Conservation (phyloP, 2,797 vertebrate species). For the Lagocephalus sceleratus region DNA sequence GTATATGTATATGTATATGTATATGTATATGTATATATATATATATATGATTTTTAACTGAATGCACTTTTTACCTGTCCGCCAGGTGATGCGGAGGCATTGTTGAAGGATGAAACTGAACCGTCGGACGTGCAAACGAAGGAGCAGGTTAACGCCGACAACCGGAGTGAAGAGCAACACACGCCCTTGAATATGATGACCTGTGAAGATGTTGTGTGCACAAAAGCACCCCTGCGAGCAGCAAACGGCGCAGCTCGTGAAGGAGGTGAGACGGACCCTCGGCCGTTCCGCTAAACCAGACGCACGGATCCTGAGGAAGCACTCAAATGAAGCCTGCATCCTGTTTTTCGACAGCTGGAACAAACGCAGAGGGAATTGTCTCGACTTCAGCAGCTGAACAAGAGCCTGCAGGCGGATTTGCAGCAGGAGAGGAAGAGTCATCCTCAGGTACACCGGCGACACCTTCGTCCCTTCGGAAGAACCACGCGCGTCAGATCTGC, state of each 20-base stretch:
- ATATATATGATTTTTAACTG: background rate
- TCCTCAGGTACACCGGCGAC: slow-evolving; percentile 30
- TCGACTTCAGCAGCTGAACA: slow-evolving; percentile 83
- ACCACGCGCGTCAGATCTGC: background rate
- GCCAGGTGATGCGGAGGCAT: slow-evolving; percentile 9
- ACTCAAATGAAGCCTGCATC: background rate
- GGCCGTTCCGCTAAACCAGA: no score
- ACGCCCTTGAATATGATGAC: slow-evolving; percentile 43
- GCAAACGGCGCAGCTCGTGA: slow-evolving; percentile 78
- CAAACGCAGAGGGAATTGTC: slow-evolving; percentile 84
- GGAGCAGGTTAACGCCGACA: slow-evolving; percentile 73
- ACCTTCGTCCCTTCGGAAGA: background rate
- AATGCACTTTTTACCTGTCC: background rate
- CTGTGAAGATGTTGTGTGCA: slow-evolving; percentile 44
- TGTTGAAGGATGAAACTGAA: slow-evolving; percentile 62
- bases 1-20: no score
- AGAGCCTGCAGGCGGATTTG: slow-evolving; percentile 79
- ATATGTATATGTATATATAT: no score
- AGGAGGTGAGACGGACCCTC: slow-evolving; percentile 77
- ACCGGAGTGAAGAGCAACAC: slow-evolving; percentile 76
- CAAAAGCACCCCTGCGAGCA: slow-evolving; percentile 61
- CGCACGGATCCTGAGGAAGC: background rate
- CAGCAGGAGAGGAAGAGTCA: slow-evolving; percentile 35
- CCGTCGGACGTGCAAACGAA: slow-evolving; percentile 59
- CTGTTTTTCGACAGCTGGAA: slow-evolving; percentile 75